Percentiles rank a stretch among this genome's conserved stretches.
Conservation (phyloP, 2,797 vertebrate species). For the Enoplosus armatus region DNA sequence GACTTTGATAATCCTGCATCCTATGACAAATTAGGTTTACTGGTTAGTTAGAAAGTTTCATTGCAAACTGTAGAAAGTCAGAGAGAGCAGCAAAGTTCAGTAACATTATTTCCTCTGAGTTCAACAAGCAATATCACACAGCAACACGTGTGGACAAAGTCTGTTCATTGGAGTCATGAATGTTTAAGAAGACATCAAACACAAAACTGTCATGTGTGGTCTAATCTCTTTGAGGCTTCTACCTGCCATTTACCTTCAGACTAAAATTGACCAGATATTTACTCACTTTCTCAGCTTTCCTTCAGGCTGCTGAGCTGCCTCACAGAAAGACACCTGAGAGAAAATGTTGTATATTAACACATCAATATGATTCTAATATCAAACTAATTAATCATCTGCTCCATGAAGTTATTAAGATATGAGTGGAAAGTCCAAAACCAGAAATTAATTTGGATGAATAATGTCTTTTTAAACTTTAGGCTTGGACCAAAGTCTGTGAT, state of each 20-base stretch:
- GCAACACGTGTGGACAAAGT: slow-evolving; percentile 1
- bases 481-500: neutral
- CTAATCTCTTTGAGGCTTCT: neutral
- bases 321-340: neutral
- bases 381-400: neutral
- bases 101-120: slow-evolving; percentile 48
- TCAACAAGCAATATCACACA: slow-evolving; percentile 17
- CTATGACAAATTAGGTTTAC: neutral
- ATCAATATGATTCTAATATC: neutral
- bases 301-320: neutral
- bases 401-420: neutral
- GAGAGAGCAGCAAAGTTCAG: slow-evolving; percentile 21
- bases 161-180: neutral
- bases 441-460: neutral
- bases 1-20: slow-evolving; percentile 7
- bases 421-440: neutral
- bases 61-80: neutral
- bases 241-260: slow-evolving; percentile 11
- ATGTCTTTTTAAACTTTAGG: neutral
- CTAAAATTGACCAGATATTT: neutral
- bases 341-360: neutral
- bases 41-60: neutral
- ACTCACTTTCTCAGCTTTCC: neutral
- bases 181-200: slow-evolving; percentile 1
- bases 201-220: neutral